Base-by-base conservation (phyloP, 37 sponge, comb jelly and placozoan species). In the Chondrosia reniformis region DNA sequence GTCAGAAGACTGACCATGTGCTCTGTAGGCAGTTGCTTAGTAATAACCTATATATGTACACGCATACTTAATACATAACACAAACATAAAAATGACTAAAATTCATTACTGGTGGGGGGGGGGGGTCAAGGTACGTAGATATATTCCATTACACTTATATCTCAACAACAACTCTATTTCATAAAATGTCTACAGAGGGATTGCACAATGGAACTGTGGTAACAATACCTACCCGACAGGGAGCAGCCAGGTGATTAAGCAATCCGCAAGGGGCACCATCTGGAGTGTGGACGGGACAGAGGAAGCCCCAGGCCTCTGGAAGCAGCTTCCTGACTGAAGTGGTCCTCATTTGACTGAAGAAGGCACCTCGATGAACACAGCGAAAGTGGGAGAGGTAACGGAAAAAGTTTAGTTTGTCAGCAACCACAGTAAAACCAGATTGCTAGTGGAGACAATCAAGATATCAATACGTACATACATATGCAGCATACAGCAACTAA, bases 261-360 rank as follows among this genome's bases (percentile, higher is more conserved):
- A 98, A 84, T 31, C 99, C 99, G 72, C 99, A 98, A 2, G 99
- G 99, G 19, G 96, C 83, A 32, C 99, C 99, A 79, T 98, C 99
- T 71, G 99, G 99, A 73, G 99, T 95, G 85, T 98, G 96, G 0
- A 98, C 96, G 15, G 96, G 99, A 88, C 99, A 98, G 72, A 98
- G 61, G 82, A 98, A 98, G 27, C 97, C 99, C 91, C 91, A 95
- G 28, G 95, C 92, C 46, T 98, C 99, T 38, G 99, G 99, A 4
- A 95, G 88, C 3, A 98, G 86, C 71, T 90, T 95, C 45, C 99
- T 63, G 40, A 98, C 99, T 38, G 87, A 57, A 0, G 99, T 98
- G 49, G 96, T 98, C 30, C 96, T 82, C 93, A 98, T 92, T 45
- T 92, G 74, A 22, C 89, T 81, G 63, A 98, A 98, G 88, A 93